Percentiles rank a stretch among this genome's conserved stretches.
Evolutionary conservation across 2,888 invertebrate species (phyloP).

Genomic region (Brachyopa scutellaris): DNA sequence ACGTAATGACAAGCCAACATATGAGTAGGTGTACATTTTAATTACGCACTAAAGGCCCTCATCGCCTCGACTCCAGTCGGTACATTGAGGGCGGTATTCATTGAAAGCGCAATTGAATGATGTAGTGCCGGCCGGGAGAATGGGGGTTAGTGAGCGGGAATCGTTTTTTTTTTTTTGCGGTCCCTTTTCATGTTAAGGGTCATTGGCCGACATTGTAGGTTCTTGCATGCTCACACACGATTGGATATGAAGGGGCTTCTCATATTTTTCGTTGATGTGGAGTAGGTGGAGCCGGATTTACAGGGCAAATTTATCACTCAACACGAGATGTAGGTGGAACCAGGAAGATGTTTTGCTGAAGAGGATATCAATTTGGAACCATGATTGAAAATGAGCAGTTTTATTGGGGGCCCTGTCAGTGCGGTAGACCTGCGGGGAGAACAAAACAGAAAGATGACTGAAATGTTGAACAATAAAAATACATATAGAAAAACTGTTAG

Average conservation of each 20-base stretch:
- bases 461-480: too few relatives aligned
- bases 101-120: constrained; percentile 14
- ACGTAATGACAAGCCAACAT: constrained; percentile 61
- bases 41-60: constrained; percentile 59
- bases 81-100: constrained; percentile 41
- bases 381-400: constrained; percentile 42
- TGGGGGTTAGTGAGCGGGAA: too few relatives aligned
- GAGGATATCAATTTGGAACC: constrained; percentile 8
- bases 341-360: constrained; percentile 45
- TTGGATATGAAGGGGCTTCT: constrained; percentile 36
- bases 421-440: too few relatives aligned
- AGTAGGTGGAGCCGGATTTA: constrained; percentile 35
- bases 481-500: too few relatives aligned
- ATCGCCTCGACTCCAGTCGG: neutral
- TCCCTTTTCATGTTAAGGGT: constrained; percentile 43
- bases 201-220: constrained; percentile 32
- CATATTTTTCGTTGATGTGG: constrained; percentile 31
- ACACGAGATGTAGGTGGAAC: constrained; percentile 51
- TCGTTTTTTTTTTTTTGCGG: constrained; percentile 49
- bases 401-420: neutral
- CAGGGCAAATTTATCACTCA: constrained; percentile 46
- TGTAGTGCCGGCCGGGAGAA: neutral
- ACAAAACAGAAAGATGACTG: too few relatives aligned
- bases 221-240: constrained; percentile 29
- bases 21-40: constrained; percentile 64